A percentile compares a stretch with the other conserved stretches of the same genome.
Evolutionary conservation across 2,113 vertebrate species (phyloP).

Genomic region (Elephas maximus): DNA sequence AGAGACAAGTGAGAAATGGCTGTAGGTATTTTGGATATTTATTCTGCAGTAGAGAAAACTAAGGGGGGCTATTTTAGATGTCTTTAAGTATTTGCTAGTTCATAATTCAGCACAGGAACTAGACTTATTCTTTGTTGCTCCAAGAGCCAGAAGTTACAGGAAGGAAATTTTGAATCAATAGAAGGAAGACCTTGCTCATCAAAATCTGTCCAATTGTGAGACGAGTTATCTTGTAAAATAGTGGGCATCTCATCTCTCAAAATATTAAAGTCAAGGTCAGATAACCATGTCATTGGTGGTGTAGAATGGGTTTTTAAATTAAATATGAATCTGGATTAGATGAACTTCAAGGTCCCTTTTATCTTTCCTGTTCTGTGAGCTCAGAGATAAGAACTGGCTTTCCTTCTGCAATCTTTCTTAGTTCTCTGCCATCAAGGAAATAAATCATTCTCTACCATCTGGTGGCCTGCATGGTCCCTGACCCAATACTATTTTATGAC

Average conservation of each 20-base stretch:
- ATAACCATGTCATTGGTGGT: conserved; percentile 29
- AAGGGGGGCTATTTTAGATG: conserved; percentile 46
- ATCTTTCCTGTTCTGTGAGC: conserved; percentile 69
- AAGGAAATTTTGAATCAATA: conserved; percentile 76
- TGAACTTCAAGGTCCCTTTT: conserved; percentile 72
- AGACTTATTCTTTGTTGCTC: conserved; percentile 54
- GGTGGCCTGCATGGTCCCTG: conserved; percentile 74
- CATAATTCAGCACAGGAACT: conserved; percentile 55
- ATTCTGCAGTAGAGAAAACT: neutral
- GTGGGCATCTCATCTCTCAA: conserved; percentile 66
- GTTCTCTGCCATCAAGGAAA: conserved; percentile 73
- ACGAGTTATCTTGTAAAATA: conserved; percentile 59
- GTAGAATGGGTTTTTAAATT: conserved; percentile 70
- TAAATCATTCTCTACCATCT: conserved; percentile 79
- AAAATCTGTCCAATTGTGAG: conserved; percentile 68
- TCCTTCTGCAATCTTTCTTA: conserved; percentile 64
- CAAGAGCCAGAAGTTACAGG: conserved; percentile 65
- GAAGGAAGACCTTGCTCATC: conserved; percentile 79
- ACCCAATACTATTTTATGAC: conserved; percentile 80
- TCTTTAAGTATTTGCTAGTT: conserved; percentile 65
- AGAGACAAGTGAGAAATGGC: neutral
- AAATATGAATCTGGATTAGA: conserved; percentile 59
- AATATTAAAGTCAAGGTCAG: conserved; percentile 75
- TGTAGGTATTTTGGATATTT: neutral
- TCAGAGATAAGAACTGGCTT: conserved; percentile 72